phyloP scores from a whole-genome alignment of 53 echinoderm and acorn worm species.

The Hippasteria phrygiana region DNA sequence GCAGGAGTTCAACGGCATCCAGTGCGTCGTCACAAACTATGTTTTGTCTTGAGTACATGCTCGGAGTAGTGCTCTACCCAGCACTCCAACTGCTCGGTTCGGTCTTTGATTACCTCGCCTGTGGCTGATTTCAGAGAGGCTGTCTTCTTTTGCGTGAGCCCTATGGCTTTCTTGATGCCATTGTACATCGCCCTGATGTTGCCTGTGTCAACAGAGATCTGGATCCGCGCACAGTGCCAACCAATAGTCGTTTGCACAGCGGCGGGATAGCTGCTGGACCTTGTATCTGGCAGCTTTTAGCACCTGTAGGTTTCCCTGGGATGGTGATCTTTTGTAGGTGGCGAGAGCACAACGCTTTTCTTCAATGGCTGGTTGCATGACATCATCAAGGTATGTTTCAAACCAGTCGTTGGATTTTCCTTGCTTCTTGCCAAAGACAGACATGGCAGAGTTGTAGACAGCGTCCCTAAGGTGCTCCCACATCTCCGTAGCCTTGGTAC shows the following conservation, averaged over 20 bases:
- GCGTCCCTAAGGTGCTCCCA: constrained; percentile 19
- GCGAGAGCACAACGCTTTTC: neutral
- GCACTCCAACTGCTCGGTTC: too few species aligned
- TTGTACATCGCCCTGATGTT: constrained; percentile 54
- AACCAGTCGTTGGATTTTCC: neutral
- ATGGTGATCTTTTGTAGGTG: neutral
- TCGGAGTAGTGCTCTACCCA: too few species aligned
- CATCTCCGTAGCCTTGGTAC: neutral
- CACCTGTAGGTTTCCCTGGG: neutral
- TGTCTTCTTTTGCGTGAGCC: neutral
- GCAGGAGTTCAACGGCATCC: too few species aligned
- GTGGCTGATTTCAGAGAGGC: too few species aligned
- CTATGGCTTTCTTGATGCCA: constrained; percentile 25
- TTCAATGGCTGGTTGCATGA: neutral
- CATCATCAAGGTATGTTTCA: neutral
- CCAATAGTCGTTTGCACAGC: constrained; percentile 67
- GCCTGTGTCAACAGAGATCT: constrained; percentile 6
- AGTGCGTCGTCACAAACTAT: too few species aligned
- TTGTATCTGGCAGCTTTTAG: neutral
- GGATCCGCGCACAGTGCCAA: neutral
- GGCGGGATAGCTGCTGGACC: neutral
- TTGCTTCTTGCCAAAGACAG: neutral
- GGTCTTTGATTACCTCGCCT: too few species aligned
- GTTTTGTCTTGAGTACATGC: too few species aligned
- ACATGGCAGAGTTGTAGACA: constrained; percentile 21